A percentile compares a stretch with the other conserved stretches of the same genome.
phyloP scores from a whole-genome alignment of 2,113 vertebrate genomes.

The Callaeas wilsoni region DNA sequence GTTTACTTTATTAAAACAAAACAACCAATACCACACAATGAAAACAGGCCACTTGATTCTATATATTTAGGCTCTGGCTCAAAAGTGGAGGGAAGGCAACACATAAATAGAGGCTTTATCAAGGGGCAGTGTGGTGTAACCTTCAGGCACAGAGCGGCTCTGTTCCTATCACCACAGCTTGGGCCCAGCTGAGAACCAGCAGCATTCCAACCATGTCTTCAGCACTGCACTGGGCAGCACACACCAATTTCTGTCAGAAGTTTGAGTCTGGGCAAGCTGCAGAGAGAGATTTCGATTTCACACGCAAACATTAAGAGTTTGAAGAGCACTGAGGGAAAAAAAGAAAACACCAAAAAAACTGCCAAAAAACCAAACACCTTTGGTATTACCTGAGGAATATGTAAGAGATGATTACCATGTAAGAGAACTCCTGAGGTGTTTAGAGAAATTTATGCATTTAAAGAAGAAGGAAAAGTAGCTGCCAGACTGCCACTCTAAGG shows the following conservation, averaged over 20 bases:
- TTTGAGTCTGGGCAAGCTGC: background rate
- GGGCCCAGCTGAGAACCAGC: background rate
- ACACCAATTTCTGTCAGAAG: background rate
- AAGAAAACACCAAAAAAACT: background rate
- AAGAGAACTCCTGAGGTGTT: background rate
- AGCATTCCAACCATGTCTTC: background rate
- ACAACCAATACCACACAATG: background rate
- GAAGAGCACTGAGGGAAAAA: background rate
- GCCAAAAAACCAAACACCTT: background rate
- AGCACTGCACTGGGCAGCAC: background rate
- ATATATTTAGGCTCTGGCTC: slow-evolving; percentile 10
- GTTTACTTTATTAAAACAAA: slow-evolving; percentile 33
- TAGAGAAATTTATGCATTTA: background rate
- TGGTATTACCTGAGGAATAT: background rate
- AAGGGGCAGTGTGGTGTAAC: background rate
- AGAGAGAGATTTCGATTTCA: background rate
- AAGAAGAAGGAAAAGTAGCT: background rate
- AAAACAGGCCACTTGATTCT: background rate
- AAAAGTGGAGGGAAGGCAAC: background rate
- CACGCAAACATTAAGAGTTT: background rate
- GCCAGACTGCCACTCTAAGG: background rate
- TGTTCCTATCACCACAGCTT: background rate
- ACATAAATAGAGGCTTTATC: slow-evolving; percentile 5
- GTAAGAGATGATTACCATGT: background rate
- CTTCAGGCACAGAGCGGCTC: background rate